Evolutionary conservation across 2,113 vertebrate genomes (phyloP), one percentile per base, ranked within the genome.

Genomic region (Hippolais icterina): DNA sequence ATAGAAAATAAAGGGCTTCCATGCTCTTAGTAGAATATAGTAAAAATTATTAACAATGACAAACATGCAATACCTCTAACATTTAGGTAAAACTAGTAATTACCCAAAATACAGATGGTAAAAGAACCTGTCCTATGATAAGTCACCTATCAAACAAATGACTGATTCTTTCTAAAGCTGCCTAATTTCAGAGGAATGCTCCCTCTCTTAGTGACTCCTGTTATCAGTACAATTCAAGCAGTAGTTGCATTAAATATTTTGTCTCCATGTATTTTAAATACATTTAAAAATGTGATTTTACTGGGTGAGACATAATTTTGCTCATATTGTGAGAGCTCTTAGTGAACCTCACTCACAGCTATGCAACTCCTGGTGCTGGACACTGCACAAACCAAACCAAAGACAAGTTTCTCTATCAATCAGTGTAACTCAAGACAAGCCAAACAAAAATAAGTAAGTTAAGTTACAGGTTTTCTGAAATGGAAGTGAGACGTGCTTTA

Each of bases 321-420:
- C 23, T 81, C 35, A 37, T 44, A n/a, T 2, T 87, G 24, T 53
- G 70, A 53, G 16, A 77, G 50, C 22, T 70, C 71, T 29, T 18
- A 17, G 31, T 2, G 19, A 83, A 19, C 22, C 18, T 69, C 78
- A 46, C 5, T 39, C 31, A 27, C 0, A 0, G 22, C 20, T 23
- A 24, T 6, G 24, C 39, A 75, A 24, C 11, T 49, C n/a, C 31
- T 60, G 20, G 29, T 16, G 24, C 63, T n/a, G 46, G 49, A 59
- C 33, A 41, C 11, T 12, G 25, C 56, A 87, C 83, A 78, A 77
- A 70, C 22, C 41, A 52, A n/a, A 76, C 25, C 9, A 35, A 63
- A 50, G 42, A 10, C 2, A 70, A 3, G 41, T 11, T 80, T 11
- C 19, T 70, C 15, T 42, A 65, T 39, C 31, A 15, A 23, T 3